Evolutionary conservation across 1,140 invertebrate genomes (phyloP).

Genomic region (Nephotettix cincticeps): DNA sequence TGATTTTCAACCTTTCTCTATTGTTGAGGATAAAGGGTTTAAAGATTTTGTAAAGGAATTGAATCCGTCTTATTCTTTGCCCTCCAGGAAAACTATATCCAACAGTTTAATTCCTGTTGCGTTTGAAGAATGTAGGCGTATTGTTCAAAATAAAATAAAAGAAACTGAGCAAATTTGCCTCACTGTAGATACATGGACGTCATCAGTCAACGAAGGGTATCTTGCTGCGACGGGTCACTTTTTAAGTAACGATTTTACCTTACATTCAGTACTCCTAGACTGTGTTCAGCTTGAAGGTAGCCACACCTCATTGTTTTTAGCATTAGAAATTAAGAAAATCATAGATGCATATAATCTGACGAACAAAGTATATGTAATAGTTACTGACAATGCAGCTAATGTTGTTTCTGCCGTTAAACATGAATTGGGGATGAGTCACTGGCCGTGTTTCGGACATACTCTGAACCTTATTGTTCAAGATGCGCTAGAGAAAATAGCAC

Average conservation of each 20-base stretch:
- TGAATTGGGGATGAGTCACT: slow-evolving; percentile 31
- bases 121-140: slow-evolving; percentile 31
- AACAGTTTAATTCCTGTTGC: slow-evolving; percentile 29
- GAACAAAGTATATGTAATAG: slow-evolving; percentile 38
- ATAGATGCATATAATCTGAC: slow-evolving; percentile 36
- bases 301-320: slow-evolving; percentile 10
- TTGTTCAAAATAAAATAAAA: not conserved
- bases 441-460: slow-evolving; percentile 36
- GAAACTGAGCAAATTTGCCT: slow-evolving; percentile 25
- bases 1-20: slow-evolving; percentile 1
- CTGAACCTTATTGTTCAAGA: slow-evolving; percentile 32
- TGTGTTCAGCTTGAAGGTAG: slow-evolving; percentile 16
- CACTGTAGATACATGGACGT: slow-evolving; percentile 40
- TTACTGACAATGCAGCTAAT: slow-evolving; percentile 39
- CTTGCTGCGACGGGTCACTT: slow-evolving; percentile 37
- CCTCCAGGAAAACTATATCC: slow-evolving; percentile 31
- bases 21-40: slow-evolving; percentile 37
- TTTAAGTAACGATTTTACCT: slow-evolving; percentile 32
- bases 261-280: slow-evolving; percentile 28
- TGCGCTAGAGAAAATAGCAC: not conserved
- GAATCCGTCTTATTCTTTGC: slow-evolving; percentile 13
- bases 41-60: slow-evolving; percentile 27
- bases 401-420: slow-evolving; percentile 21
- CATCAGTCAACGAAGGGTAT: slow-evolving; percentile 32
- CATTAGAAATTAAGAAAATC: slow-evolving; percentile 31